phyloP scores from a whole-genome alignment of 2,888 invertebrate species.

The Pandemis cinnamomeana region DNA sequence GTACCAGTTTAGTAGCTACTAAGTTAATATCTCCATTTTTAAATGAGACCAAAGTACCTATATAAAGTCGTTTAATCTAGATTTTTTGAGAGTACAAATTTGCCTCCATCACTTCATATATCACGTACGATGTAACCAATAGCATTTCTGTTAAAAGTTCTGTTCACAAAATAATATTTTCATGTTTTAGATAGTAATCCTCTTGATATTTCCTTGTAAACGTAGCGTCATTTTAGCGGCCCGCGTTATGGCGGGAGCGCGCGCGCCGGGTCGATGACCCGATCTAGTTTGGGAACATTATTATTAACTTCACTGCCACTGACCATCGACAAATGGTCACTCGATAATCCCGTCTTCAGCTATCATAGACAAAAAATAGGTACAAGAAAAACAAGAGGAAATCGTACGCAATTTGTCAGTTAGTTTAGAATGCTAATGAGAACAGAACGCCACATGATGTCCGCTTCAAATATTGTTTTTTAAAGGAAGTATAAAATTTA shows the following conservation, averaged over 20 bases:
- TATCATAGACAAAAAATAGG: conserved; percentile 18
- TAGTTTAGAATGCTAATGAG: conserved; percentile 35
- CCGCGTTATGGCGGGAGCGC: conserved; percentile 64
- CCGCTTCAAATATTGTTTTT: conserved; percentile 20
- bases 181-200: not conserved
- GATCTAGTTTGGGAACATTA: conserved; percentile 84
- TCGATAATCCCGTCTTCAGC: conserved; percentile 49
- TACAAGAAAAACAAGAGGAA: conserved; percentile 4
- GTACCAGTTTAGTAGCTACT: too few species aligned
- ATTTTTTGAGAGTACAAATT: not conserved
- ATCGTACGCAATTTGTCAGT: conserved; percentile 23
- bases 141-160: too few species aligned
- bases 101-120: not conserved
- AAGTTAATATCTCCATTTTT: not conserved
- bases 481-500: conserved; percentile 27
- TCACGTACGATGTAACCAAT: not conserved
- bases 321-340: conserved; percentile 61
- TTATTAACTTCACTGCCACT: conserved; percentile 77
- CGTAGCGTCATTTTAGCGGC: conserved; percentile 71
- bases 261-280: conserved; percentile 80
- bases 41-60: not conserved
- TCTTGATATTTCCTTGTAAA: not conserved
- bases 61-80: not conserved
- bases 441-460: conserved; percentile 37
- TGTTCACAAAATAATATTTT: not conserved